These are phyloP conservation scores for Antitype chi DNA, from an alignment of 2,888 invertebrate species.

Conservation along the genomic window DNA sequence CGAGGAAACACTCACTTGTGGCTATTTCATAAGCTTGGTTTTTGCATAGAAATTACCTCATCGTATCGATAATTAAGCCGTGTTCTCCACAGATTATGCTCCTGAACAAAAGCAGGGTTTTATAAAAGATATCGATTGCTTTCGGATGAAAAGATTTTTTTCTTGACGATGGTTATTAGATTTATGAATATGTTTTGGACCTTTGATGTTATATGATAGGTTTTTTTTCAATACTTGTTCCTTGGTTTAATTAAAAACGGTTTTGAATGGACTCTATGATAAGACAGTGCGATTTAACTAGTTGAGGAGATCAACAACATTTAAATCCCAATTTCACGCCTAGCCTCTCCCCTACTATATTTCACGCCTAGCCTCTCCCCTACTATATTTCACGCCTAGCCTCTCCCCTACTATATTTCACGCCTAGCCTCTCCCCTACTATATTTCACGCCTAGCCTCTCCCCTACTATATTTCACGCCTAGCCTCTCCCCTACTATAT, in stretches of 20 bases:
- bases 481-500: too few relatives aligned
- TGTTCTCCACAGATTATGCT: background rate
- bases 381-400: too few relatives aligned
- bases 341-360: too few relatives aligned
- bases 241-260: background rate
- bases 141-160: conserved; percentile 48
- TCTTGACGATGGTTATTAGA: conserved; percentile 28
- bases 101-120: conserved; percentile 46
- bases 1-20: background rate
- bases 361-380: too few relatives aligned
- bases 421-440: too few relatives aligned
- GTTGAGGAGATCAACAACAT: background rate
- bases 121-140: conserved; percentile 54
- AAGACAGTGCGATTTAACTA: background rate
- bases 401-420: too few relatives aligned
- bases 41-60: conserved; percentile 24
- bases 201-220: conserved; percentile 12
- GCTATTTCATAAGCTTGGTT: background rate
- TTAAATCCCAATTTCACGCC: background rate
- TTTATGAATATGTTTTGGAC: conserved; percentile 57
- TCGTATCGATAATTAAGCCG: conserved; percentile 43
- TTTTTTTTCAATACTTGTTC: conserved; percentile 14
- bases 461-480: too few relatives aligned
- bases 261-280: background rate
- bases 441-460: too few relatives aligned